Evolutionary conservation across 2,797 vertebrate species (phyloP).

Genomic region (Eleutherodactylus coqui): DNA sequence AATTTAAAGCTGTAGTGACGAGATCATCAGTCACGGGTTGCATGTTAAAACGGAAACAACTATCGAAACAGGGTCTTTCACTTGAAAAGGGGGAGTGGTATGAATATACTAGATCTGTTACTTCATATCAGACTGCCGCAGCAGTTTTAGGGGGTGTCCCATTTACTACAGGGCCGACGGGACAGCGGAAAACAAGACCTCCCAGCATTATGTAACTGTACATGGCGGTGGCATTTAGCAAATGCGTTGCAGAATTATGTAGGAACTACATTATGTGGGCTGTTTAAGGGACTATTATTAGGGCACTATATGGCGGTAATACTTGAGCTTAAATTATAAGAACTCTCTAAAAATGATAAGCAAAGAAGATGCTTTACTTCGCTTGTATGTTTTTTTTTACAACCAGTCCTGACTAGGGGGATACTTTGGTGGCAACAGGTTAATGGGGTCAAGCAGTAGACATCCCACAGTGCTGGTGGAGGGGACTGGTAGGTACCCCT

Average conservation of each 20-base stretch:
- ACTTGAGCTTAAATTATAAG: background rate
- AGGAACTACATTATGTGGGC: background rate
- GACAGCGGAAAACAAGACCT: background rate
- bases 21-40: background rate
- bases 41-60: background rate
- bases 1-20: conserved; percentile 10
- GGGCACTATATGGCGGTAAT: background rate
- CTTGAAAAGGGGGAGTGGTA: too few relatives aligned
- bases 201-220: background rate
- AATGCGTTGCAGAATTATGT: background rate
- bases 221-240: background rate
- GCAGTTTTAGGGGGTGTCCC: background rate
- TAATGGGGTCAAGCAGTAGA: background rate
- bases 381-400: too few relatives aligned
- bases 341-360: too few relatives aligned
- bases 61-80: background rate
- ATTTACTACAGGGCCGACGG: background rate
- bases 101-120: background rate
- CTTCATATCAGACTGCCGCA: background rate
- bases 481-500: too few relatives aligned
- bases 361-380: background rate
- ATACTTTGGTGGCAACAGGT: background rate
- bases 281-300: background rate
- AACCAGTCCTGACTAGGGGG: background rate
- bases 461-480: too few relatives aligned